A percentile compares a stretch with the other conserved stretches of the same genome.
Evolutionary conservation across 1,140 invertebrate genomes (phyloP).

Genomic region (Tetramorium simillimum): DNA sequence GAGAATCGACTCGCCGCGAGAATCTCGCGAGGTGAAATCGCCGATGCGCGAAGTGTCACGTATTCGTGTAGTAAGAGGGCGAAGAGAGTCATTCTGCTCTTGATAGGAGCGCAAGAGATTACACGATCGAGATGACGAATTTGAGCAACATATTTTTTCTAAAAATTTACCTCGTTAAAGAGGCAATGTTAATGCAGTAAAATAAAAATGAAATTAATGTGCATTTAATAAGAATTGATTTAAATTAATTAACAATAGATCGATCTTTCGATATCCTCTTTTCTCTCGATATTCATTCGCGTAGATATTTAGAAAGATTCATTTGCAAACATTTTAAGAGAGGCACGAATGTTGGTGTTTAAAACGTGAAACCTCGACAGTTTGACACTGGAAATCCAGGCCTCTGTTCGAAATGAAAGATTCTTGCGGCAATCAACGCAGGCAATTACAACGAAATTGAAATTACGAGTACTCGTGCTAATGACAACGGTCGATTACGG

Average conservation of each 20-base stretch:
- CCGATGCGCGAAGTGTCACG: constrained; percentile 43
- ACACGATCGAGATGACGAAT: not conserved
- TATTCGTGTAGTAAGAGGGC: constrained; percentile 18
- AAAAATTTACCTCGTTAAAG: not conserved
- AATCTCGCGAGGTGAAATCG: constrained; percentile 41
- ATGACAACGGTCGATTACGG: not conserved
- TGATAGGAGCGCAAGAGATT: not conserved
- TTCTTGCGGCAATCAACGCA: not conserved
- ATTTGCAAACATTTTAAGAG: not conserved
- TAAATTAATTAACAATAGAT: not conserved
- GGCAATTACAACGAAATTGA: not conserved
- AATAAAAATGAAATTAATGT: not conserved
- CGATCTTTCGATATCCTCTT: not conserved
- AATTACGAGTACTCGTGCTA: not conserved
- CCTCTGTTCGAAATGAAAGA: not conserved
- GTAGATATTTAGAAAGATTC: not conserved
- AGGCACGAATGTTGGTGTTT: not conserved
- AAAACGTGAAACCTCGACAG: not conserved
- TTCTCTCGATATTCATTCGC: not conserved
- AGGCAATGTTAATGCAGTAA: not conserved
- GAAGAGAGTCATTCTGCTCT: not conserved
- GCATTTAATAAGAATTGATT: not conserved
- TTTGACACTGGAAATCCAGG: not conserved
- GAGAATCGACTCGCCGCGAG: constrained; percentile 14
- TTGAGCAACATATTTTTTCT: not conserved